These are phyloP conservation scores for Oryzias curvinotus DNA, from an alignment of 2,113 vertebrate species.

Conservation along the genomic window DNA sequence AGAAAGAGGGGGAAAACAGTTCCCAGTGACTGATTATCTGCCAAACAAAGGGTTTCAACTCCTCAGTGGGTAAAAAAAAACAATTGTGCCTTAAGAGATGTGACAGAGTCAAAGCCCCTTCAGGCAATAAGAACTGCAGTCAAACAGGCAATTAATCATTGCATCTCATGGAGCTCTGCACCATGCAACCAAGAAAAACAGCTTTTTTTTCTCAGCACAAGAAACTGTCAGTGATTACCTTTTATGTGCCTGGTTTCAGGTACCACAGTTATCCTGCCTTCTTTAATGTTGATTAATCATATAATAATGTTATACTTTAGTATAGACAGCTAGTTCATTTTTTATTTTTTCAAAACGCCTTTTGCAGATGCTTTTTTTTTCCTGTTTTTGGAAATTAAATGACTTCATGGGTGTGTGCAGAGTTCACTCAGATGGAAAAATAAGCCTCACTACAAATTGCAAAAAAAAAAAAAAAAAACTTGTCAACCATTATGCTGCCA, in stretches of 20 bases:
- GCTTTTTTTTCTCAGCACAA: slow-evolving; percentile 44
- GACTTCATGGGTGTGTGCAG: slow-evolving; percentile 3
- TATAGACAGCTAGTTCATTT: slow-evolving; percentile 10
- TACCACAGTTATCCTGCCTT: slow-evolving; percentile 30
- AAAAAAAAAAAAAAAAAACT: slow-evolving; percentile 24
- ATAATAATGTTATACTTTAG: slow-evolving; percentile 21
- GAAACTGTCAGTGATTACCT: slow-evolving; percentile 55
- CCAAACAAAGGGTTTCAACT: slow-evolving; percentile 65
- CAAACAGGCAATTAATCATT: slow-evolving; percentile 65
- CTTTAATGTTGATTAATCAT: slow-evolving; percentile 26
- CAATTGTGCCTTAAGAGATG: slow-evolving; percentile 65
- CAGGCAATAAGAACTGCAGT: slow-evolving; percentile 53
- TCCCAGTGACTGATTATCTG: slow-evolving; percentile 71
- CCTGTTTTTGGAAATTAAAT: slow-evolving; percentile 11
- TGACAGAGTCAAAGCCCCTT: slow-evolving; percentile 45
- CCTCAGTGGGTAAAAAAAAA: slow-evolving; percentile 67
- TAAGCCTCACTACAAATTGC: not conserved
- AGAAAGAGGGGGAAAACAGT: slow-evolving; percentile 33
- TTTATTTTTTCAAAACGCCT: slow-evolving; percentile 23
- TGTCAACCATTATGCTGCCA: slow-evolving; percentile 9
- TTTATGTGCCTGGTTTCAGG: slow-evolving; percentile 36
- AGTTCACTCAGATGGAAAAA: slow-evolving; percentile 3
- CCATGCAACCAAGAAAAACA: slow-evolving; percentile 50
- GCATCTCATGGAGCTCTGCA: slow-evolving; percentile 61
- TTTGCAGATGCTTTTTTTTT: slow-evolving; percentile 2